A percentile compares a stretch with the other conserved stretches of the same genome.
Conservation (phyloP, 2,797 vertebrate species). For the Australoheros facetus region DNA sequence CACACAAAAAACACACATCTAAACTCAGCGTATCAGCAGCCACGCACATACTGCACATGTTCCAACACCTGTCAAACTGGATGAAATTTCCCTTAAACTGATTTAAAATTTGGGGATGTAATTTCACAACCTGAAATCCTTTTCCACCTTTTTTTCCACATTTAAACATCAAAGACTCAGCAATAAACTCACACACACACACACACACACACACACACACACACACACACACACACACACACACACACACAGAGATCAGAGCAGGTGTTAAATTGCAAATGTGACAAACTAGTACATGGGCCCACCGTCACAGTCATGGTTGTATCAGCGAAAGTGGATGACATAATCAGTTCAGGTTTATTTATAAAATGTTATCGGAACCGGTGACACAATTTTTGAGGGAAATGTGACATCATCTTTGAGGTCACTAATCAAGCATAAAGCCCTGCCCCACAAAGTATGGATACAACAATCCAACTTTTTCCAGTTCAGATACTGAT, state of each 20-base stretch:
- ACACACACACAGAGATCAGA: neutral
- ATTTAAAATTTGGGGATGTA: conserved; percentile 11
- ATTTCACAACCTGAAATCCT: conserved; percentile 1
- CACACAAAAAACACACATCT: neutral
- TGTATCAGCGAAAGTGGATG: neutral
- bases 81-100: neutral
- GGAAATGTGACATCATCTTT: neutral
- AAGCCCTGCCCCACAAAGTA: neutral
- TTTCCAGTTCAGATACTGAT: too few species aligned
- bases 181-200: neutral
- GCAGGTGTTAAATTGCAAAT: neutral
- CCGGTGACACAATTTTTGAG: neutral
- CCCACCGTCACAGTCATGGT: neutral
- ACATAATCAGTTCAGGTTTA: neutral
- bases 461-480: neutral
- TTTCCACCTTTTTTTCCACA: neutral
- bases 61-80: conserved; percentile 1
- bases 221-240: neutral
- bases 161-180: neutral
- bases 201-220: neutral
- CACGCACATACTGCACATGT: neutral
- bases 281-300: neutral
- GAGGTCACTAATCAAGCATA: neutral
- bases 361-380: neutral
- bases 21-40: neutral